Percentiles rank a stretch among this genome's conserved stretches.
phyloP scores from a whole-genome alignment of 2,888 invertebrate species.

The Cheilosia scutellata region DNA sequence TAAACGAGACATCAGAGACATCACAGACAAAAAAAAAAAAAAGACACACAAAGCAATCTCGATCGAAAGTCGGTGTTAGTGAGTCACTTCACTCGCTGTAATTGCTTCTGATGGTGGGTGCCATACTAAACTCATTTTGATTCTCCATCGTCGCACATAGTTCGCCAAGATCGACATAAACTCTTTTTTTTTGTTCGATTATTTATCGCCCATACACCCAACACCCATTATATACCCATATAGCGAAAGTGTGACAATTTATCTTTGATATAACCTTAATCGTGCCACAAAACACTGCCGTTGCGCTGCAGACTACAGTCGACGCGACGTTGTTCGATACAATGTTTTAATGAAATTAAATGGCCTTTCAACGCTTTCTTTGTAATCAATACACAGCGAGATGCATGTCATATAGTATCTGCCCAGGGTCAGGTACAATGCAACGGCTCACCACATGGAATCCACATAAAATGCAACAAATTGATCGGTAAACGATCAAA shows the following conservation, averaged over 20 bases:
- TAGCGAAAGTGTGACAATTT: slow-evolving; percentile 73
- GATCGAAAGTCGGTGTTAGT: slow-evolving; percentile 38
- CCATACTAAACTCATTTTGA: slow-evolving; percentile 57
- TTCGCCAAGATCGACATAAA: slow-evolving; percentile 27
- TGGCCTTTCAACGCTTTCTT: slow-evolving; percentile 66
- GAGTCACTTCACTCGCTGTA: slow-evolving; percentile 48
- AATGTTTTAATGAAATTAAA: slow-evolving; percentile 65
- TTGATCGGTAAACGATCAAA: slow-evolving; percentile 71
- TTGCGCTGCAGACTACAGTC: no score
- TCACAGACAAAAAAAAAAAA: slow-evolving; percentile 1
- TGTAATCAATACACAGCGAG: slow-evolving; percentile 13
- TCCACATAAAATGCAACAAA: slow-evolving; percentile 66
- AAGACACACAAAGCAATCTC: slow-evolving; percentile 32
- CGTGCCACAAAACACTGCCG: slow-evolving; percentile 9
- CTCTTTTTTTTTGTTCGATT: neutral
- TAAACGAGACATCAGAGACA: neutral
- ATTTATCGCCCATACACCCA: slow-evolving; percentile 18
- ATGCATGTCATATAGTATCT: slow-evolving; percentile 20
- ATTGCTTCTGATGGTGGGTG: slow-evolving; percentile 57
- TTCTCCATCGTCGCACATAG: slow-evolving; percentile 3
- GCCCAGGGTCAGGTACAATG: neutral
- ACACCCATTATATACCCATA: no score
- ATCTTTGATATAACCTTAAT: slow-evolving; percentile 69
- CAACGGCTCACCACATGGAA: slow-evolving; percentile 40
- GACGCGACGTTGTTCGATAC: slow-evolving; percentile 17